Percentiles rank a stretch among this genome's conserved stretches.
Conservation (phyloP, 2,113 vertebrate species). For the Corythoichthys intestinalis region DNA sequence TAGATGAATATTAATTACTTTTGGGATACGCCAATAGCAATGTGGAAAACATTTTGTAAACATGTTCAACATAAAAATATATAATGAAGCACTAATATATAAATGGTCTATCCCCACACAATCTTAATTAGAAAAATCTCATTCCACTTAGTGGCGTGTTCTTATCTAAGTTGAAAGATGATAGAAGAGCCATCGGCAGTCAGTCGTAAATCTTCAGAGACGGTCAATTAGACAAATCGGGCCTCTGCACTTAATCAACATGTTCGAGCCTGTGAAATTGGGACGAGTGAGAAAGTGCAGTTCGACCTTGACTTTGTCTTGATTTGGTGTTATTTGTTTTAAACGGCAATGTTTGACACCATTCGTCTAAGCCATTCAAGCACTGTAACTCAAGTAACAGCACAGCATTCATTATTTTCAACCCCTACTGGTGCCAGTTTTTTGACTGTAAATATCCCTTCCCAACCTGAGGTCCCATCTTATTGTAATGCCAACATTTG, state of each 20-base stretch:
- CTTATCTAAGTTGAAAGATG: background rate
- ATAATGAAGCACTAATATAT: background rate
- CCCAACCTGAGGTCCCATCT: slow-evolving; percentile 1
- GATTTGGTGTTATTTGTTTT: background rate
- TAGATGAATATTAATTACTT: too few species aligned
- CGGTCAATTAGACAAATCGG: slow-evolving; percentile 11
- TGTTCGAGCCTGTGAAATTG: background rate
- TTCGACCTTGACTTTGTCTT: background rate
- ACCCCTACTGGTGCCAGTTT: slow-evolving; percentile 4
- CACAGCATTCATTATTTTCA: background rate
- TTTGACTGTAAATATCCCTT: slow-evolving; percentile 15
- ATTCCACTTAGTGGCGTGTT: background rate
- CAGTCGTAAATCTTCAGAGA: slow-evolving; percentile 21
- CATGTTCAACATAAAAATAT: background rate
- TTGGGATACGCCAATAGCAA: background rate
- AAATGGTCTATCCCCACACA: background rate
- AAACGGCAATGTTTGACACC: background rate
- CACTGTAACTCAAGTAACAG: background rate
- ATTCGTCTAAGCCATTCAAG: background rate
- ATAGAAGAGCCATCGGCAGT: background rate
- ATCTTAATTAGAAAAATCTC: background rate
- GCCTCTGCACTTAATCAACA: background rate
- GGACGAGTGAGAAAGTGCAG: background rate
- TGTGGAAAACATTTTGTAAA: background rate
- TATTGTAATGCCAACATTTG: slow-evolving; percentile 12